phyloP scores from a whole-genome alignment of 2,113 vertebrate genomes.

The Rhabdornis inornatus region DNA sequence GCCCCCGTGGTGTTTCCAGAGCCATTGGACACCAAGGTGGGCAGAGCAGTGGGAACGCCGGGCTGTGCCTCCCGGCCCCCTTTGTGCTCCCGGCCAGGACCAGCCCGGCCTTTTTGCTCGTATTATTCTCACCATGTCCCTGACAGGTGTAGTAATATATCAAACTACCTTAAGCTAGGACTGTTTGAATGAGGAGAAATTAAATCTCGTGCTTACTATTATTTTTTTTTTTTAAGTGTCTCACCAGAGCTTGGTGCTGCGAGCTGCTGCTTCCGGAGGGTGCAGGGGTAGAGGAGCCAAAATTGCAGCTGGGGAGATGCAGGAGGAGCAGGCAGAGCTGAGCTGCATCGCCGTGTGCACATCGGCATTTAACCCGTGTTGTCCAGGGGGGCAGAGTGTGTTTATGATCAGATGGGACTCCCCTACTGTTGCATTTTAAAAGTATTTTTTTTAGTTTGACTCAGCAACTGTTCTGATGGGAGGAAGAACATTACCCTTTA shows the following conservation, averaged over 20 bases:
- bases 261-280: background rate
- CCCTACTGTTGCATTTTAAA: background rate
- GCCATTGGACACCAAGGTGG: too few species aligned
- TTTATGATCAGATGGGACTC: background rate
- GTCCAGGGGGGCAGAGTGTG: background rate
- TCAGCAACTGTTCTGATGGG: background rate
- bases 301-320: background rate
- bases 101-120: background rate
- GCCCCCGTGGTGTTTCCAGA: background rate
- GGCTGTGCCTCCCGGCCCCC: background rate
- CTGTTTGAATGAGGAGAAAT: background rate
- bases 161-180: constrained; percentile 13
- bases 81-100: background rate
- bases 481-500: background rate
- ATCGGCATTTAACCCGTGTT: rapidly evolving
- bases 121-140: constrained; percentile 4
- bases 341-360: rapidly evolving
- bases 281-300: background rate
- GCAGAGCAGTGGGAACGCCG: background rate
- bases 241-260: background rate
- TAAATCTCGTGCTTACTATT: background rate
- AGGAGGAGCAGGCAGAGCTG: background rate
- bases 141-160: constrained; percentile 26
- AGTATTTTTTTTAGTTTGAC: background rate
- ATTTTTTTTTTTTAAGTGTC: background rate